Evolutionary conservation across 2,797 vertebrate species (phyloP).

Genomic region (Chaunax sp.): DNA sequence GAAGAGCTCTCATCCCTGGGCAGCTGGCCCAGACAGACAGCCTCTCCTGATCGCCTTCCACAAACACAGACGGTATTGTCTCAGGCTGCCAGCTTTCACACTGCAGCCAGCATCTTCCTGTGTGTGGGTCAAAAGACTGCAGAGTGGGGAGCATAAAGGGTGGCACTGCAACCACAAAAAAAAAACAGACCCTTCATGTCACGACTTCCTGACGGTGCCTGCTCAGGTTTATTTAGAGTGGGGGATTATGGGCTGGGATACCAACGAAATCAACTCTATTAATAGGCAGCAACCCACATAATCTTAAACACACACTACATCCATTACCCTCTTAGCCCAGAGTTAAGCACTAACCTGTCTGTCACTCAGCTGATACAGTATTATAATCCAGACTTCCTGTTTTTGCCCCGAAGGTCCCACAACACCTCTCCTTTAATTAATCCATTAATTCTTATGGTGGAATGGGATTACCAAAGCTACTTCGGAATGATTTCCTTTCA

Average conservation of each 20-base stretch:
- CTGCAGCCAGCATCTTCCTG: conserved; percentile 41
- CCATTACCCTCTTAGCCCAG: conserved; percentile 37
- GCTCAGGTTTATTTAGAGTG: conserved; percentile 27
- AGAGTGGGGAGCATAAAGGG: neutral
- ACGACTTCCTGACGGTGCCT: conserved; percentile 18
- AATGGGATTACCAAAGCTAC: too few relatives aligned
- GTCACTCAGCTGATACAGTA: conserved; percentile 42
- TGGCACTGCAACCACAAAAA: conserved; percentile 1
- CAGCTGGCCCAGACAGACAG: conserved; percentile 60
- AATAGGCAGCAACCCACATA: conserved; percentile 15
- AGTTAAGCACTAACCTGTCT: conserved; percentile 22
- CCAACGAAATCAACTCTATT: too few relatives aligned
- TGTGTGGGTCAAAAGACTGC: conserved; percentile 13
- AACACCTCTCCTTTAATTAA: conserved; percentile 16
- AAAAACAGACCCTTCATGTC: conserved; percentile 14
- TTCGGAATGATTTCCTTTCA: too few relatives aligned
- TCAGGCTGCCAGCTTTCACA: conserved; percentile 46
- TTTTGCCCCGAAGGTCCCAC: neutral
- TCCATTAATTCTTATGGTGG: conserved; percentile 24
- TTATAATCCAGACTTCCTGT: conserved; percentile 43
- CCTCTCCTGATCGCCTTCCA: conserved; percentile 38
- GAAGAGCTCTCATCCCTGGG: conserved; percentile 55
- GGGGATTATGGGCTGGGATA: conserved; percentile 17
- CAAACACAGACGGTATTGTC: conserved; percentile 52
- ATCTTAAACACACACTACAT: conserved; percentile 23